Evolutionary conservation across 1,140 invertebrate genomes (phyloP), one percentile per base, ranked within the genome.

Genomic region (Lasioglossum albipes): DNA sequence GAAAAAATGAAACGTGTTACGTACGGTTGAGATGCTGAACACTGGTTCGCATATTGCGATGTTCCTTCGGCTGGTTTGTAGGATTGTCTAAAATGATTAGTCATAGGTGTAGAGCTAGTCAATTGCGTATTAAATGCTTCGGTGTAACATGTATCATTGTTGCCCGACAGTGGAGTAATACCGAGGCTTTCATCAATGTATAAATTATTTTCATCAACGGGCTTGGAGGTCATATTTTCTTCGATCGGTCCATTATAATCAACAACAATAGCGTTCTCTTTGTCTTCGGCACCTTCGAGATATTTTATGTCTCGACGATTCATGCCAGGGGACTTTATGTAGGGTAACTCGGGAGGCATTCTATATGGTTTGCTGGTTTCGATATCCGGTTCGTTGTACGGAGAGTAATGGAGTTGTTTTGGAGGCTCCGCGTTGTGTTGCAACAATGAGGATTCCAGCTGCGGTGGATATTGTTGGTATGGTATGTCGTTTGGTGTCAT

Each of bases 301-400:
- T 91, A 93, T 49, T 93, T 92, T 0, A 92, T 83, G 66, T 92
- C 92, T 42, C 91, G 86, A 52, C 91, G 87, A 84, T 93, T 93
- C 88, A 90, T 92, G 9, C 91, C 91, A 0, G 92, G 91, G 9
- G 92, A 93, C 67, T 93, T 93, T 27, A 93, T 92, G 54, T 89
- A 91, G 1, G 92, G 92, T 71, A 93, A 75, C 71, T 92, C 90
- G 3, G 89, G 82, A 20, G 91, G 89, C 89, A 91, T 91, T 75
- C 85, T 89, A 22, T 92, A 92, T 5, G 91, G 83, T 78, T 92
- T 92, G n/a, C 79, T 87, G 1, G 85, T 71, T 20, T 90, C 89
- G 16, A 79, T 79, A 9, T 85, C 79, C 7, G 87, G 54, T 52
- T 89, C 86, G 18, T 73, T 81, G 31, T 89, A 91, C 1, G 89